A percentile compares a stretch with the other conserved stretches of the same genome.
Evolutionary conservation across 2,797 vertebrate genomes (phyloP).

Genomic region (Atherinosoma microstoma): DNA sequence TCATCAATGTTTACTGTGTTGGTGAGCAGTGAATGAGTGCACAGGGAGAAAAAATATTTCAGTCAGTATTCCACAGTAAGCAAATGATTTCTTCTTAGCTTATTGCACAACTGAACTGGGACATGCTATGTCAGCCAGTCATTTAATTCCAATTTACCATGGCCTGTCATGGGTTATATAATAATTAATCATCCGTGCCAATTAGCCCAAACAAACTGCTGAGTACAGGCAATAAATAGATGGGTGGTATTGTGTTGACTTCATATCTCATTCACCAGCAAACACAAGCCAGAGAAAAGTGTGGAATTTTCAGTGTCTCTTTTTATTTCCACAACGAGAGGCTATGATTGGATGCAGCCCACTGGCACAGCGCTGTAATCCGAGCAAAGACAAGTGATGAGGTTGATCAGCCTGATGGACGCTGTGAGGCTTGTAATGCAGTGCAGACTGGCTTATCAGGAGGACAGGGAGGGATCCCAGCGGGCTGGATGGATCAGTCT

Average conservation of each 20-base stretch:
- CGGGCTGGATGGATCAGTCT: slow-evolving; percentile 48
- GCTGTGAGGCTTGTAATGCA: slow-evolving; percentile 37
- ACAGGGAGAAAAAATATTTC: slow-evolving; percentile 33
- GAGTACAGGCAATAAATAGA: slow-evolving; percentile 57
- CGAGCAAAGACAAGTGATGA: slow-evolving; percentile 31
- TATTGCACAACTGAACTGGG: slow-evolving; percentile 67
- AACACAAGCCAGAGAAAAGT: slow-evolving; percentile 14
- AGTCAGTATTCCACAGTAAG: slow-evolving; percentile 15
- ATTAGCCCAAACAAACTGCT: slow-evolving; percentile 67
- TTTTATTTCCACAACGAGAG: slow-evolving; percentile 40
- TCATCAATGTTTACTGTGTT: slow-evolving; percentile 24
- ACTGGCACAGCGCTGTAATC: slow-evolving; percentile 25
- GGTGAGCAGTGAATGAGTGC: slow-evolving; percentile 18
- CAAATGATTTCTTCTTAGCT: slow-evolving; percentile 61
- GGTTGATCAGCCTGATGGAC: slow-evolving; percentile 52
- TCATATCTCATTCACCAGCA: slow-evolving; percentile 39
- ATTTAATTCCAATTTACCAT: slow-evolving; percentile 67
- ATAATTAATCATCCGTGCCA: slow-evolving; percentile 68
- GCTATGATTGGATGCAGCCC: slow-evolving; percentile 43
- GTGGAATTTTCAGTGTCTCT: slow-evolving; percentile 12
- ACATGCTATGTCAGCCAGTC: slow-evolving; percentile 65
- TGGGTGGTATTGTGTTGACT: slow-evolving; percentile 42
- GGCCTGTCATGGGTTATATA: slow-evolving; percentile 61
- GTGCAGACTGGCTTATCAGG: slow-evolving; percentile 57
- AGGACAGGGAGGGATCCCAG: slow-evolving; percentile 53